phyloP scores from a whole-genome alignment of 2,113 vertebrate genomes.

The Pandion haliaetus region DNA sequence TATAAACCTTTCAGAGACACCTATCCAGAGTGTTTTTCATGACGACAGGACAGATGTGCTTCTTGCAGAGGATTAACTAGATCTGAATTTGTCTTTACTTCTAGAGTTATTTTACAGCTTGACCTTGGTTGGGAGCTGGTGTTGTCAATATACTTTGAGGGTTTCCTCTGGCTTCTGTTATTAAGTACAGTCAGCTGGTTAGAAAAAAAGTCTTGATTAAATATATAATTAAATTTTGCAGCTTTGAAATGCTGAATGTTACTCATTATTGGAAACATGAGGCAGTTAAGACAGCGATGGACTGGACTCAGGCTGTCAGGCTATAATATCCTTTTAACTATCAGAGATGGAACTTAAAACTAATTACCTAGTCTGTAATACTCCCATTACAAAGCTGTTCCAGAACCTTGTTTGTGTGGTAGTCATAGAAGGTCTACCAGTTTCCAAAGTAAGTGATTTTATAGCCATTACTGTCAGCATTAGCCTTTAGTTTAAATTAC shows the following conservation, averaged over 20 bases:
- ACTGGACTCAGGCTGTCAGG: background rate
- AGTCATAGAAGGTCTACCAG: background rate
- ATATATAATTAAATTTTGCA: background rate
- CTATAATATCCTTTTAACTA: background rate
- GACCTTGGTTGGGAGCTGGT: background rate
- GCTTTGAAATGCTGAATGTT: background rate
- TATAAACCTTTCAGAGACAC: conserved; percentile 4
- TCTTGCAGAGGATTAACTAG: background rate
- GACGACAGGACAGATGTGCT: background rate
- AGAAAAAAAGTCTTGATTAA: background rate
- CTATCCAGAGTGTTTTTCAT: background rate
- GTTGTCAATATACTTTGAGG: background rate
- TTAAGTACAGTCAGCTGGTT: background rate
- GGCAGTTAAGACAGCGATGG: background rate
- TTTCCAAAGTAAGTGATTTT: background rate
- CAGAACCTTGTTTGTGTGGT: background rate
- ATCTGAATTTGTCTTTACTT: background rate
- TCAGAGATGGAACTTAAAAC: background rate
- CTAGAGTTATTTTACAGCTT: background rate
- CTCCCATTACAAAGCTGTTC: background rate
- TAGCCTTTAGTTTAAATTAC: background rate
- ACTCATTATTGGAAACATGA: background rate
- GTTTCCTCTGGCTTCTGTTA: background rate
- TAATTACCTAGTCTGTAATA: background rate
- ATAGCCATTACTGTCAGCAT: background rate